A percentile compares a stretch with the other conserved stretches of the same genome.
These are phyloP conservation scores for Caenorhabditis virilis DNA, from an alignment of 2,888 invertebrate genomes.

Conservation along the genomic window DNA sequence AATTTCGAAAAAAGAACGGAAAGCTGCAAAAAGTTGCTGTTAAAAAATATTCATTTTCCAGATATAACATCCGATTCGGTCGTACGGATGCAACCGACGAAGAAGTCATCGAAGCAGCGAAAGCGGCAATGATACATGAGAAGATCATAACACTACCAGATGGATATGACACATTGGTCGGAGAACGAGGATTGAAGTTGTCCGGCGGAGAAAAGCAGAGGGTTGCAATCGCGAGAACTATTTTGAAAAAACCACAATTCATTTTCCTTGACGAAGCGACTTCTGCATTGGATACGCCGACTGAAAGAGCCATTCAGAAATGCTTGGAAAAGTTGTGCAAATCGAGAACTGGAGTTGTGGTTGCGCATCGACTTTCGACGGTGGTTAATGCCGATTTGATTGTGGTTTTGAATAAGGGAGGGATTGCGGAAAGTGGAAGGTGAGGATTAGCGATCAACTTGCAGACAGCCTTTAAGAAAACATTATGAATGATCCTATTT, in stretches of 20 bases:
- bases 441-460: constrained; percentile 69
- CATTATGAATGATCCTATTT: neutral
- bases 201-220: constrained; percentile 98
- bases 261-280: constrained; percentile 85
- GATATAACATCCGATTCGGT: constrained; percentile 93
- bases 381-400: constrained; percentile 92
- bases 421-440: constrained; percentile 87
- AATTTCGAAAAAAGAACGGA: no score
- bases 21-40: no score
- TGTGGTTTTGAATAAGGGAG: constrained; percentile 86
- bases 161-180: constrained; percentile 75
- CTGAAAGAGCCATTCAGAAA: constrained; percentile 84
- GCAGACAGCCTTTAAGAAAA: neutral
- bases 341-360: constrained; percentile 83
- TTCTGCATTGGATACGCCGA: constrained; percentile 91
- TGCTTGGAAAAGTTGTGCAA: constrained; percentile 76
- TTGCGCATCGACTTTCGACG: constrained; percentile 89
- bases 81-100: constrained; percentile 79
- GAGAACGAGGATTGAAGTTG: constrained; percentile 89
- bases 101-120: constrained; percentile 86
- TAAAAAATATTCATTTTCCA: constrained; percentile 67
- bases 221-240: constrained; percentile 92
- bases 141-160: constrained; percentile 88
- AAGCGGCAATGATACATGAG: constrained; percentile 90
- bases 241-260: constrained; percentile 87